Conservation (phyloP, 2,797 vertebrate genomes). For the Coregonus sp. region DNA sequence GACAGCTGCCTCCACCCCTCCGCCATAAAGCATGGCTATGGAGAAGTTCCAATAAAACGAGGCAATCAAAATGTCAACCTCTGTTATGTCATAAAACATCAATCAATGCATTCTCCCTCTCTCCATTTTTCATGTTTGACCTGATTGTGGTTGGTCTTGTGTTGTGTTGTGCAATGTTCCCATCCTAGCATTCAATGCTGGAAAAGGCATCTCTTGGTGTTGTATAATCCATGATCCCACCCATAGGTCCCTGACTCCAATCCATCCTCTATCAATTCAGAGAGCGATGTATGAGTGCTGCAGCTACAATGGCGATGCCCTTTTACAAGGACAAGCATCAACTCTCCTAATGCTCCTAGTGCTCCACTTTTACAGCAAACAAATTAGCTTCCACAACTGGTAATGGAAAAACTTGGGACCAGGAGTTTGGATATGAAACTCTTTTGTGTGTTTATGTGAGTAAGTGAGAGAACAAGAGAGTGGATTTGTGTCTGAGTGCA, state of each 20-base stretch:
- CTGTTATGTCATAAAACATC: constrained; percentile 41
- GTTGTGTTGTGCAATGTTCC: background rate
- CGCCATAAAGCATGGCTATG: constrained; percentile 37
- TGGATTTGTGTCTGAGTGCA: background rate
- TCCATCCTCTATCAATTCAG: background rate
- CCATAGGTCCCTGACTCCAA: background rate
- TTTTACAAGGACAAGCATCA: constrained; percentile 49
- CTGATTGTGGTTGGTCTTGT: background rate
- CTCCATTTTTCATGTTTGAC: background rate
- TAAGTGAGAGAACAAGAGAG: constrained; percentile 13
- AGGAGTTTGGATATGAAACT: background rate
- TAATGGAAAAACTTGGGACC: constrained; percentile 65
- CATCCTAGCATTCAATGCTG: background rate
- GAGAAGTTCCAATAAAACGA: constrained; percentile 34
- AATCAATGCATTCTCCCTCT: constrained; percentile 22
- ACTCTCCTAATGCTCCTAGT: constrained; percentile 47
- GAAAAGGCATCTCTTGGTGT: background rate
- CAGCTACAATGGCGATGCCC: constrained; percentile 20
- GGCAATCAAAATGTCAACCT: constrained; percentile 39
- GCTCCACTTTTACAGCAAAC: constrained; percentile 24
- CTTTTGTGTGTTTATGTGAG: background rate
- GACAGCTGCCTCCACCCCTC: constrained; percentile 21
- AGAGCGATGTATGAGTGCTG: background rate
- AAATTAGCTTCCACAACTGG: constrained; percentile 40
- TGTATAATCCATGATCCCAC: background rate